phyloP scores from a whole-genome alignment of 1,140 invertebrate species.

The Antheraea mylitta region DNA sequence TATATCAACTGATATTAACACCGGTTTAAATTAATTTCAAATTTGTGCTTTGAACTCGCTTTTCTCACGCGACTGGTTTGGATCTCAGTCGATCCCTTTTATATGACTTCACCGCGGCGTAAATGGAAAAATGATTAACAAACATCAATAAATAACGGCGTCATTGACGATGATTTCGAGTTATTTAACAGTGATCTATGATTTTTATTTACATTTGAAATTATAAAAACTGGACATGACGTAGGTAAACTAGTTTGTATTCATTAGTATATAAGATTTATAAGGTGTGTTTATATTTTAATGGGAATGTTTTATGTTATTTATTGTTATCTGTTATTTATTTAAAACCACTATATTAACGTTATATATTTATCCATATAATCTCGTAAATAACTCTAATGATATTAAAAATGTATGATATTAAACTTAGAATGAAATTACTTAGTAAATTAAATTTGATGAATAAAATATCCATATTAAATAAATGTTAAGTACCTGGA shows the following conservation, averaged over 20 bases:
- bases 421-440: too few relatives aligned
- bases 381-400: not conserved
- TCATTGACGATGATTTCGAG: conserved; percentile 25
- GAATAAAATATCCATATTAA: too few relatives aligned
- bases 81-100: conserved; percentile 23
- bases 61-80: conserved; percentile 42
- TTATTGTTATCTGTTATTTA: not conserved
- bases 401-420: not conserved
- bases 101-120: conserved; percentile 23
- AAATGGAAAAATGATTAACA: conserved; percentile 34
- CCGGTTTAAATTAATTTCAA: conserved; percentile 50
- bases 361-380: not conserved
- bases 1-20: conserved; percentile 20
- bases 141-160: conserved; percentile 31
- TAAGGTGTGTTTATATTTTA: not conserved
- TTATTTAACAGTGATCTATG: conserved; percentile 10
- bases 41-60: conserved; percentile 38
- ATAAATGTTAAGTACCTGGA: too few relatives aligned
- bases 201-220: conserved; percentile 13
- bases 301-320: not conserved
- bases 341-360: not conserved
- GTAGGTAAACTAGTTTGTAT: conserved; percentile 6
- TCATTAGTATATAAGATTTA: conserved; percentile 1
- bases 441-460: too few relatives aligned
- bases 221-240: conserved; percentile 4